Base-by-base conservation (phyloP, 2,113 vertebrate genomes). In the Empidonax traillii region DNA sequence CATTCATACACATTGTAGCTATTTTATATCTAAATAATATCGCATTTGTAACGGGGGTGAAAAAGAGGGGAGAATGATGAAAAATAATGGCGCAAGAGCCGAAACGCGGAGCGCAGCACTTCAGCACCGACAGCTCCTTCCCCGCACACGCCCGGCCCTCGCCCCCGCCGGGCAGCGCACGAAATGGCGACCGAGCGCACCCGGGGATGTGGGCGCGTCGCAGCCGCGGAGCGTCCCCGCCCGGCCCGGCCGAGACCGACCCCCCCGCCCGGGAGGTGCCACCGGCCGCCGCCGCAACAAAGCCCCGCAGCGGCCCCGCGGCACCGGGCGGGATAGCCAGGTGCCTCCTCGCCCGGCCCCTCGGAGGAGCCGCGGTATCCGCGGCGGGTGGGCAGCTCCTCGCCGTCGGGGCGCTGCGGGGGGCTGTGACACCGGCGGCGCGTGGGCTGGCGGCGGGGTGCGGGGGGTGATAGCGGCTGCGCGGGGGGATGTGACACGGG, bases 121-220 rank as follows among this genome's bases (percentile, higher is more conserved):
- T 94, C 78, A 67, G 93, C 87, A 96, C 49, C 83, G 95, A 97
- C 96, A 93, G 94, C 95, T 96, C 89, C 77, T 87, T 89, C 76
- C 37, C 67, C 35, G 67, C 88, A 67, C 56, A 47, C 79, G 43
- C 73, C 76, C 41, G 68, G 69, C 73, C 43, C 89, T 73, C 51
- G 88, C 77, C 96, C 73, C 82, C 85, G 31, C 84, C 77, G 94
- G 84, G 28, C 88, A 58, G 82, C 89, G 65, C 94, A 58, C 88
- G 51, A 93, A 94, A 94, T 96, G 80, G 75, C 96, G 79, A 88
- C 96, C 93, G 31, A 49, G 78, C 39, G 61, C 43, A 44, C 67
- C 9, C 49, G 81, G 68, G 61, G 91, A 49, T 27, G 74, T 28
- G 71, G 80, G 63, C 82, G 87, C 90, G 71, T 8, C 89, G 85